A percentile compares a stretch with the other conserved stretches of the same genome.
These are phyloP conservation scores for Hydropotes inermis DNA, from an alignment of 2,113 vertebrate genomes.

Conservation along the genomic window DNA sequence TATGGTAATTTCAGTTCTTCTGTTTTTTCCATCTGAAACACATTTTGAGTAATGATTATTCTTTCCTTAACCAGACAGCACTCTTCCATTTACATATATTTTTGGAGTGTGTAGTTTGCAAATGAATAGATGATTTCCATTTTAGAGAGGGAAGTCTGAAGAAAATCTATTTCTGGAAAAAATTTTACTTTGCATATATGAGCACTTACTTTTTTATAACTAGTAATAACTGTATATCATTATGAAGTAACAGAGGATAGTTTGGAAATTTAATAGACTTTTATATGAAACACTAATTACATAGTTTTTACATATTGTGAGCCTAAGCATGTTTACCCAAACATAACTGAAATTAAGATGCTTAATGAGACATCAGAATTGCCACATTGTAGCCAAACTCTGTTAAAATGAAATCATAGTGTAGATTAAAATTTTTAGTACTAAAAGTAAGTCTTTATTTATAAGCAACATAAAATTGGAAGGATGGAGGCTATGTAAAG, in stretches of 20 bases:
- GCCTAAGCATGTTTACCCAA: background rate
- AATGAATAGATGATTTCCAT: constrained; percentile 43
- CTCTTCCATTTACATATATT: constrained; percentile 38
- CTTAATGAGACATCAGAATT: background rate
- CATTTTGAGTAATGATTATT: constrained; percentile 52
- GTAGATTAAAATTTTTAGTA: background rate
- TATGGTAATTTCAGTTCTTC: constrained; percentile 29
- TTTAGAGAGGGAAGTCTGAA: constrained; percentile 37
- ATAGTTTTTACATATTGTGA: background rate
- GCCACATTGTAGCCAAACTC: background rate
- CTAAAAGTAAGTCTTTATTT: constrained; percentile 7
- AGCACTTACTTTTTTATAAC: constrained; percentile 44
- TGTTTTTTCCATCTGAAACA: constrained; percentile 36
- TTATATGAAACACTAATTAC: background rate
- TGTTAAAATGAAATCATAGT: background rate
- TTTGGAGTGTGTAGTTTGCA: constrained; percentile 57
- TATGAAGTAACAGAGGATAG: constrained; percentile 5
- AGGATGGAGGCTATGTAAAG: background rate
- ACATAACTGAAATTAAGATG: background rate
- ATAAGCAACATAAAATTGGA: background rate
- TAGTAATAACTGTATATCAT: background rate
- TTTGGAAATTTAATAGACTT: constrained; percentile 1
- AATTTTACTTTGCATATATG: constrained; percentile 33
- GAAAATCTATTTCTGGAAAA: constrained; percentile 57
- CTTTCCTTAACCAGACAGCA: constrained; percentile 13